phyloP scores from a whole-genome alignment of 1,140 invertebrate genomes.

The Acromyrmex charruanus region DNA sequence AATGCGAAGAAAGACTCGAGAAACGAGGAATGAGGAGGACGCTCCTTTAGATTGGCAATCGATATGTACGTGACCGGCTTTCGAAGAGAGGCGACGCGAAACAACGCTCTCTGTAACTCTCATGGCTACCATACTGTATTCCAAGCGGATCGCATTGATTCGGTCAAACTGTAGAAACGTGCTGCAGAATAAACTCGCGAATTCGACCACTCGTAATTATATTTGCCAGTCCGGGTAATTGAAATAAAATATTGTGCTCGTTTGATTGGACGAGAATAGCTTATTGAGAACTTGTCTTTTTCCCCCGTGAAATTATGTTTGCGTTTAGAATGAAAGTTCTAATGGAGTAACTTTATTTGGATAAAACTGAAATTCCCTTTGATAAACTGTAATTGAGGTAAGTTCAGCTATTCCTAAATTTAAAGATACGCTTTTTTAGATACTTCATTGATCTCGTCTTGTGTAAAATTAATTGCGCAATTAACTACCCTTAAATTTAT shows the following conservation, averaged over 20 bases:
- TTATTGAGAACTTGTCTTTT: neutral
- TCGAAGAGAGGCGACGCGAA: slow-evolving; percentile 32
- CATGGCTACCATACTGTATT: slow-evolving; percentile 40
- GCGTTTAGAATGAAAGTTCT: neutral
- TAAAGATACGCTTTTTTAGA: neutral
- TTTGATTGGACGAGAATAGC: slow-evolving; percentile 4
- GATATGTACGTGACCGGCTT: slow-evolving; percentile 73
- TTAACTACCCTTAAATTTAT: neutral
- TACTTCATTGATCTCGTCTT: neutral
- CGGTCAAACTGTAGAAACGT: slow-evolving; percentile 44
- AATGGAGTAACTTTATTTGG: slow-evolving; percentile 2
- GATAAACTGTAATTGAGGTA: neutral
- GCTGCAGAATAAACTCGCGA: slow-evolving; percentile 33
- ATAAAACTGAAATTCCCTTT: neutral
- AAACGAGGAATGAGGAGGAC: slow-evolving; percentile 6
- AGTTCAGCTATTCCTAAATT: neutral
- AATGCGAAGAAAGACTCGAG: slow-evolving; percentile 39
- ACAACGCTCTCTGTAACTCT: slow-evolving; percentile 5
- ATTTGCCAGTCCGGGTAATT: slow-evolving; percentile 35
- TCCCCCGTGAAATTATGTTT: neutral
- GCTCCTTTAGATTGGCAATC: slow-evolving; percentile 49
- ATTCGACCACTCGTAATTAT: slow-evolving; percentile 45
- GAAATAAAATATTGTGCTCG: slow-evolving; percentile 35
- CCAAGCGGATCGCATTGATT: slow-evolving; percentile 24
- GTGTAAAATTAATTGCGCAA: neutral